Percentiles rank a stretch among this genome's conserved stretches.
phyloP scores from a whole-genome alignment of 1,140 invertebrate genomes.

The Drosophila sp. region DNA sequence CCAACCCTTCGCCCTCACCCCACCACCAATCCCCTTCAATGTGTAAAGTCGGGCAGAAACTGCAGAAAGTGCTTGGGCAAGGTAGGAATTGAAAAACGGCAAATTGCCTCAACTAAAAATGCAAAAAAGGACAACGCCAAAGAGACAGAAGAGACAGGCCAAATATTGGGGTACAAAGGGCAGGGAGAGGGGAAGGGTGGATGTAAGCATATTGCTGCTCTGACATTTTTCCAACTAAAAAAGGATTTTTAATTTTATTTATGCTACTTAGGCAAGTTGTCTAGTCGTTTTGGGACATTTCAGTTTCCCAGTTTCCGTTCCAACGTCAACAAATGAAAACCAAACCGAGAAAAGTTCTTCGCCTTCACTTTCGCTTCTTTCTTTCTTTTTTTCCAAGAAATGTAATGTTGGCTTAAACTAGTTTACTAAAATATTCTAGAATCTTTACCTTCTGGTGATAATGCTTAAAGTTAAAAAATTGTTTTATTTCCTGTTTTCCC shows the following conservation, averaged over 20 bases:
- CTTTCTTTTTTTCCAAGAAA: too few relatives aligned
- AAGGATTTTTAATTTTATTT: slow-evolving; percentile 42
- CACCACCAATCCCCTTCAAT: slow-evolving; percentile 2
- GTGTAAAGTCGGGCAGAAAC: slow-evolving; percentile 11
- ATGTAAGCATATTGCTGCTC: slow-evolving; percentile 17
- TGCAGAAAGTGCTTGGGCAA: slow-evolving; percentile 30
- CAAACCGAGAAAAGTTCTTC: background rate
- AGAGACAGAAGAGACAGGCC: background rate
- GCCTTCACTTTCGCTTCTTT: too few relatives aligned
- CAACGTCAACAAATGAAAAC: background rate
- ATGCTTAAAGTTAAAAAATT: too few relatives aligned
- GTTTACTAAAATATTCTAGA: too few relatives aligned
- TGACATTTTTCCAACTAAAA: slow-evolving; percentile 39
- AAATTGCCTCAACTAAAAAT: slow-evolving; percentile 24
- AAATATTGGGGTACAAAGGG: too few relatives aligned
- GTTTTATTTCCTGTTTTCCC: too few relatives aligned
- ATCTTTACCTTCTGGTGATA: too few relatives aligned
- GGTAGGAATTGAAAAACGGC: slow-evolving; percentile 22
- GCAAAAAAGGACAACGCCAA: slow-evolving; percentile 11
- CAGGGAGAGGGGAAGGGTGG: slow-evolving; percentile 13
- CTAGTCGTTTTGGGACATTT: slow-evolving; percentile 2
- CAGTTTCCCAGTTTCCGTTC: background rate
- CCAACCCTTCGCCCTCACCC: background rate
- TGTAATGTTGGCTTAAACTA: too few relatives aligned
- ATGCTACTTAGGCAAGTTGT: slow-evolving; percentile 31